phyloP scores from a whole-genome alignment of 2,113 vertebrate species.

The Lipophrys pholis region DNA sequence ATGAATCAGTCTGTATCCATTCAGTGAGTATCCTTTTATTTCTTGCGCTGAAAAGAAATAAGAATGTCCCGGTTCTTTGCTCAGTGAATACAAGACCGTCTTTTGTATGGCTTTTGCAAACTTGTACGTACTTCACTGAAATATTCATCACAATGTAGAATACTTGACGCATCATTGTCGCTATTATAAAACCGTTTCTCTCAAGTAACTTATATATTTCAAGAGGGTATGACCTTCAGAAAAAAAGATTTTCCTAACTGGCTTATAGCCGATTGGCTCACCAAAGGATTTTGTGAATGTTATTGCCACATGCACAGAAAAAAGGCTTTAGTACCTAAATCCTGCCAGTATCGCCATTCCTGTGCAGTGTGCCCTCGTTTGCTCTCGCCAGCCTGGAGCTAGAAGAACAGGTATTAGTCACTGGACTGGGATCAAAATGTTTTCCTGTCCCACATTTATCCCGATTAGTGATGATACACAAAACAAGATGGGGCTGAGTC shows the following conservation, averaged over 20 bases:
- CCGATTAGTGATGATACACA: constrained; percentile 20
- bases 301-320: neutral
- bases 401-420: constrained; percentile 27
- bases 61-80: too few species aligned
- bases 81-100: too few species aligned
- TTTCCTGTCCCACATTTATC: constrained; percentile 43
- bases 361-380: constrained; percentile 7
- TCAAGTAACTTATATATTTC: too few species aligned
- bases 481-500: constrained; percentile 43
- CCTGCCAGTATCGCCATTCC: constrained; percentile 10
- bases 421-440: constrained; percentile 34
- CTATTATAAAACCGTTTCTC: too few species aligned
- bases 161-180: too few species aligned
- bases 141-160: too few species aligned
- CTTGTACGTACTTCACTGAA: too few species aligned
- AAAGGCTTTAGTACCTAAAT: constrained; percentile 16
- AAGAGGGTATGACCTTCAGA: too few species aligned
- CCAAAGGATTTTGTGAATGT: neutral
- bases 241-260: neutral
- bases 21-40: too few species aligned
- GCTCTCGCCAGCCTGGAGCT: constrained; percentile 12
- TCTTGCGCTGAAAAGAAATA: too few species aligned
- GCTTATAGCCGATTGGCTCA: neutral
- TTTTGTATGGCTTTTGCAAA: too few species aligned
- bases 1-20: too few species aligned